These are phyloP conservation scores for Cosmia trapezina DNA, from an alignment of 2,888 invertebrate genomes.

Conservation along the genomic window DNA sequence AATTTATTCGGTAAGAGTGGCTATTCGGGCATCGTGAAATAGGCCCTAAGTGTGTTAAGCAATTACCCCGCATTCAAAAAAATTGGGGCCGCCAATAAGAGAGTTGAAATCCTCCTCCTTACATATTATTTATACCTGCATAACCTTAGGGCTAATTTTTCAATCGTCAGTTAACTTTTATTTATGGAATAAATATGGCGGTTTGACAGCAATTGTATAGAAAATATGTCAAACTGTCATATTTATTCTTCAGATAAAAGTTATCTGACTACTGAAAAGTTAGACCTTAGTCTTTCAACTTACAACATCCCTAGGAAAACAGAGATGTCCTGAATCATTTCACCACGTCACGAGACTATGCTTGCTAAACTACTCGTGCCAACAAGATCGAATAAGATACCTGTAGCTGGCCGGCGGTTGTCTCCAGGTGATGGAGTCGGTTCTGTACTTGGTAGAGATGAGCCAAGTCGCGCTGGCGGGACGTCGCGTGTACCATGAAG, in stretches of 20 bases:
- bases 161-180: too few species aligned
- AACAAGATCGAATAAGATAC: slow-evolving; percentile 18
- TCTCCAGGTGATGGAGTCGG: slow-evolving; percentile 58
- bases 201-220: too few species aligned
- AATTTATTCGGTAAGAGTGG: too few species aligned
- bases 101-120: background rate
- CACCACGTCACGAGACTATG: background rate
- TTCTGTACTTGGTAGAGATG: slow-evolving; percentile 32
- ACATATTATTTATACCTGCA: too few species aligned
- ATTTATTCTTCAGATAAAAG: too few species aligned
- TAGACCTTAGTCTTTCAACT: background rate
- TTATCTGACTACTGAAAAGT: too few species aligned
- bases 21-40: too few species aligned
- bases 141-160: too few species aligned
- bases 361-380: background rate
- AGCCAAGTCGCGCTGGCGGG: background rate
- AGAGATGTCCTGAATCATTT: background rate
- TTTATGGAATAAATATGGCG: too few species aligned
- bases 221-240: too few species aligned
- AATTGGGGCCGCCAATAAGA: background rate
- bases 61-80: background rate
- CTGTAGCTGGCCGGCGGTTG: slow-evolving; percentile 54
- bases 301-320: background rate
- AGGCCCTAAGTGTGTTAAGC: too few species aligned
- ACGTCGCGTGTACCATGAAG: slow-evolving; percentile 41